Evolutionary conservation across 1,140 invertebrate species (phyloP).

Genomic region (Mactra quadrangularis): DNA sequence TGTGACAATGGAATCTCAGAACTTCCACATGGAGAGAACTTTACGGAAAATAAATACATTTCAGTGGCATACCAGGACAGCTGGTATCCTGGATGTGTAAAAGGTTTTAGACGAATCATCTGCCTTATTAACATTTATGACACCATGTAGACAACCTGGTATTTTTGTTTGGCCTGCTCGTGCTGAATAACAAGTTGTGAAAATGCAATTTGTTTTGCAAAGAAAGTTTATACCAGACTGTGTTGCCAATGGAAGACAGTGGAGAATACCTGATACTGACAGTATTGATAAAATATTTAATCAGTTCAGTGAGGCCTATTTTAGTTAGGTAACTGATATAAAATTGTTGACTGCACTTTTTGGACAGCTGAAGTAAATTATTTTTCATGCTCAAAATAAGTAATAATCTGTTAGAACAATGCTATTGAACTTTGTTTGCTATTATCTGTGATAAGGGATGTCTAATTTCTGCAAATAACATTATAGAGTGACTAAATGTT

Average conservation of each 20-base stretch:
- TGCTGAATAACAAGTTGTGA: neutral
- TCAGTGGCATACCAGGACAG: slow-evolving; percentile 27
- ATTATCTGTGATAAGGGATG: neutral
- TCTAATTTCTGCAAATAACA: no score
- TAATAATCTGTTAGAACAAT: neutral
- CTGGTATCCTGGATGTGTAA: slow-evolving; percentile 41
- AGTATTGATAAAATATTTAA: neutral
- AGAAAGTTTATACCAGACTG: slow-evolving; percentile 28
- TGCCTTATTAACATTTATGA: slow-evolving; percentile 7
- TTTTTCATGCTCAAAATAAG: neutral
- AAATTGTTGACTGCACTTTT: no score
- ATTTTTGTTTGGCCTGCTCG: slow-evolving; percentile 10
- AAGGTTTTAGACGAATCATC: neutral
- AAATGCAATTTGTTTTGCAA: slow-evolving; percentile 10
- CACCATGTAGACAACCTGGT: slow-evolving; percentile 7
- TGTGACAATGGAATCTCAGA: no score
- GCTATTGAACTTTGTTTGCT: neutral
- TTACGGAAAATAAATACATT: neutral
- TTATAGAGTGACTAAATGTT: no score
- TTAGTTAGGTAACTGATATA: no score
- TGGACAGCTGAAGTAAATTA: neutral
- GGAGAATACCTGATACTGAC: neutral
- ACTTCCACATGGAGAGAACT: no score
- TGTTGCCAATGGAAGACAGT: slow-evolving; percentile 2
- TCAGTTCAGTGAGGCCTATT: no score